Evolutionary conservation across 1,140 invertebrate species (phyloP).

Genomic region (Neomicropteryx cornuta): DNA sequence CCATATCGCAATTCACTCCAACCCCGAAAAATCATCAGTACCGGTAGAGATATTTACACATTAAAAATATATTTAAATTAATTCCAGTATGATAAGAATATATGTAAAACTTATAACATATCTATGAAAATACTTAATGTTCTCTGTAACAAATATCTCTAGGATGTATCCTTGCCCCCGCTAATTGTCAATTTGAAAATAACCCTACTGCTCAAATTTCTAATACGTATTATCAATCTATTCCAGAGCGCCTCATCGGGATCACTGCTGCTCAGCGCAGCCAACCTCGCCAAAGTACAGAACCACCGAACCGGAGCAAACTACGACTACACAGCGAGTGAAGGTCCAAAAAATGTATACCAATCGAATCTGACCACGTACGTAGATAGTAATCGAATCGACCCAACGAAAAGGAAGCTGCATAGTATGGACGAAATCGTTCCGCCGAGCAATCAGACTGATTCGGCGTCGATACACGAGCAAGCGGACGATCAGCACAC

Average conservation of each 20-base stretch:
- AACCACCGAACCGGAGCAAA: slow-evolving; percentile 22
- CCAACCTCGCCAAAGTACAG: slow-evolving; percentile 60
- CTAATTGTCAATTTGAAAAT: no score
- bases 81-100: no score
- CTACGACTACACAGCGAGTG: slow-evolving; percentile 15
- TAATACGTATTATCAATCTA: slow-evolving; percentile 15
- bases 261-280: slow-evolving; percentile 62
- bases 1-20: no score
- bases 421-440: neutral
- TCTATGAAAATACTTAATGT: no score
- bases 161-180: no score
- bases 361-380: slow-evolving; percentile 19
- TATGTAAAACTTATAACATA: no score
- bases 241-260: slow-evolving; percentile 68
- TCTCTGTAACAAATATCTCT: no score
- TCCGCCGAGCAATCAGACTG: slow-evolving; percentile 15
- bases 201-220: no score
- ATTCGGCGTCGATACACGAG: slow-evolving; percentile 25
- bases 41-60: no score
- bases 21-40: no score
- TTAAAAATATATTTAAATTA: no score
- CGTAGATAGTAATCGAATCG: no score
- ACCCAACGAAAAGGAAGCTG: neutral
- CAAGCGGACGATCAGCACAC: slow-evolving; percentile 21
- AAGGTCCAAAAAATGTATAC: slow-evolving; percentile 23